Evolutionary conservation across 2,797 vertebrate genomes (phyloP).

Genomic region (Tauraco hartlaubi): DNA sequence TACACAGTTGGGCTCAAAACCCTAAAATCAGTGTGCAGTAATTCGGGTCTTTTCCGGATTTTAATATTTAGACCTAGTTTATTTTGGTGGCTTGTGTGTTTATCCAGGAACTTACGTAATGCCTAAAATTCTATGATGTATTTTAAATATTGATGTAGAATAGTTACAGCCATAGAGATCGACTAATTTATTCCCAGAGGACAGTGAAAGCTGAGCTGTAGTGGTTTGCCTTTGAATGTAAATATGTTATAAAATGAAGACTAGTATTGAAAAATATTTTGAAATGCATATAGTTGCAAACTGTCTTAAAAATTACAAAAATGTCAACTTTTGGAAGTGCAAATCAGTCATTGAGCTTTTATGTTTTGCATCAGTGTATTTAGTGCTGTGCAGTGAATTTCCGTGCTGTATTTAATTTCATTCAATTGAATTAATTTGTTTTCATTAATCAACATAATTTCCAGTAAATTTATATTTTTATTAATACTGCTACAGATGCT

Average conservation of each 20-base stretch:
- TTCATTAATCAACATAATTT: conserved; percentile 69
- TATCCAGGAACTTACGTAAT: conserved; percentile 38
- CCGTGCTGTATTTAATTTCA: conserved; percentile 71
- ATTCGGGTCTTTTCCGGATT: conserved; percentile 72
- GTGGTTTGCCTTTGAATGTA: conserved; percentile 78
- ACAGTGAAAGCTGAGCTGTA: conserved; percentile 77
- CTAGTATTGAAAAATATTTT: conserved; percentile 72
- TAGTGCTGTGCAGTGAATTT: conserved; percentile 62
- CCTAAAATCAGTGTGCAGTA: conserved; percentile 77
- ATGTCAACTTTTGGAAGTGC: conserved; percentile 56
- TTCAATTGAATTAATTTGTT: conserved; percentile 70
- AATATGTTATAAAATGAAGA: conserved; percentile 73
- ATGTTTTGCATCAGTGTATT: conserved; percentile 32
- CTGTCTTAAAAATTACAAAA: conserved; percentile 56
- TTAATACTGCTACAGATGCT: conserved; percentile 29
- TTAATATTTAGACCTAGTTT: conserved; percentile 77
- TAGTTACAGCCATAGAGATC: conserved; percentile 68
- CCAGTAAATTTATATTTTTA: conserved; percentile 68
- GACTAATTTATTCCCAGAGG: conserved; percentile 85
- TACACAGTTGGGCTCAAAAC: conserved; percentile 78
- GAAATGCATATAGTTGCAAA: conserved; percentile 56
- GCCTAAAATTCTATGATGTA: conserved; percentile 61
- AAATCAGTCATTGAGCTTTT: conserved; percentile 18
- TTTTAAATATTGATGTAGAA: conserved; percentile 78
- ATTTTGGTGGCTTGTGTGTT: conserved; percentile 74